Evolutionary conservation across 2,113 vertebrate species (phyloP), one percentile per base, ranked within the genome.

Genomic region (Catagonus wagneri): DNA sequence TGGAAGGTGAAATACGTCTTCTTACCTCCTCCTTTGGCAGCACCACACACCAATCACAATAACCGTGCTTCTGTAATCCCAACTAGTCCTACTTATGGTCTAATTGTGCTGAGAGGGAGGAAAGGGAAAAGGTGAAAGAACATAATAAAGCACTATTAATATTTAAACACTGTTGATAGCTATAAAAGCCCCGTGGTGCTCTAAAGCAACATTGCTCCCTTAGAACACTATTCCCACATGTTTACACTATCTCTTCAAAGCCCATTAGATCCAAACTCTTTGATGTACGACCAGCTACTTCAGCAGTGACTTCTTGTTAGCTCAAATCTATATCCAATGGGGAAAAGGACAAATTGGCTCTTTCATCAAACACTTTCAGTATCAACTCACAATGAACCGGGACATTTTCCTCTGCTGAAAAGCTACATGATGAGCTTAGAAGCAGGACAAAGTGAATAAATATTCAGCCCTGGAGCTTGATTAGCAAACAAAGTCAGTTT

Each of bases 171-270:
- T 54, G 75, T 32, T 94, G 95, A 69, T 50, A 87, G 96, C 88
- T 79, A 96, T 83, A 65, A 93, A 95, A 97, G 96, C 93, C 94
- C 81, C 60, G 0, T 66, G 52, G 89, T 66, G 54, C 85, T 97
- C 74, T 0, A 25, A 74, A 96, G 96, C 50, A 94, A 50, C 80
- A 75, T 83, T 27, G 52, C 96, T 78, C 90, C 96, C 97, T 98
- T 86, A 95, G 97, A 96, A 83, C 78, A 34, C 95, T 89, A 92
- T 98, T 98, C 98, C 98, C 98, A 34, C 60, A 83, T 94, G 97
- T 97, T 97, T 97, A 97, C 94, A 80, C 85, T 91, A 22, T 83
- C 93, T 95, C 95, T 97, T 98, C 98, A 98, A 98, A 98, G 97
- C 61, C 95, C 97, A 94, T 98, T 97, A 97, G 97, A 98, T 97